Evolutionary conservation across 2,797 vertebrate genomes (phyloP).

Genomic region (Malacoctenus gilli): DNA sequence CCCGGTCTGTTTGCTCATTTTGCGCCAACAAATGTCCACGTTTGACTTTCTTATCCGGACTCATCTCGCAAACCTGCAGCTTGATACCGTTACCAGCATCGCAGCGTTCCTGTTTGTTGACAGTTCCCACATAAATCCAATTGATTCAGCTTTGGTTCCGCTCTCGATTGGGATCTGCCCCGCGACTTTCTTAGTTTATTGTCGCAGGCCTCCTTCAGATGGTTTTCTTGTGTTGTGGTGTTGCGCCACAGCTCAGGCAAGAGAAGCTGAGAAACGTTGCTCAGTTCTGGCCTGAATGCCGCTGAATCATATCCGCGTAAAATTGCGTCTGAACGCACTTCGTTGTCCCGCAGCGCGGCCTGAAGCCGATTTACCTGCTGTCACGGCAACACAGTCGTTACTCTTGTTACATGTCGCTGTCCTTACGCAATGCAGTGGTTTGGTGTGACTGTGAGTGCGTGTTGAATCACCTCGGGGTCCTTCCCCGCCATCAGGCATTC

Average conservation of each 20-base stretch:
- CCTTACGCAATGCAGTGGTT: constrained; percentile 28
- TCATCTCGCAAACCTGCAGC: constrained; percentile 14
- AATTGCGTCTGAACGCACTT: constrained; percentile 6
- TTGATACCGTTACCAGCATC: constrained; percentile 20
- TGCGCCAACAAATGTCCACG: not conserved
- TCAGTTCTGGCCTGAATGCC: constrained; percentile 15
- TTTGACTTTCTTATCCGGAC: constrained; percentile 1
- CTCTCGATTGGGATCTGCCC: constrained; percentile 35
- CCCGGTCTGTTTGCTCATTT: not conserved
- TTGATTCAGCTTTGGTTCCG: constrained; percentile 36
- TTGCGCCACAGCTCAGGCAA: not conserved
- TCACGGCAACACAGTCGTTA: constrained; percentile 13
- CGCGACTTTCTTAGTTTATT: constrained; percentile 28
- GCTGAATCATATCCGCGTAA: constrained; percentile 24
- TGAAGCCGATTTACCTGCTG: constrained; percentile 2
- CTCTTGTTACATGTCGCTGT: constrained; percentile 13
- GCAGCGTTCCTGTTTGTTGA: constrained; percentile 39
- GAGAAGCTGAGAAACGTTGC: not conserved
- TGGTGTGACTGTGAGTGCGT: constrained; percentile 10
- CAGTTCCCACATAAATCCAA: constrained; percentile 42
- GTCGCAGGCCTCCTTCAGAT: constrained; percentile 12
- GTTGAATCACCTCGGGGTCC: constrained; percentile 77
- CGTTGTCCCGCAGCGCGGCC: not conserved
- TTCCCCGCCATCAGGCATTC: constrained; percentile 87
- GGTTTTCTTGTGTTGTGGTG: constrained; percentile 3